A percentile compares a stretch with the other conserved stretches of the same genome.
Conservation (phyloP, 1,140 invertebrate species). For the Solenopsis fugax region DNA sequence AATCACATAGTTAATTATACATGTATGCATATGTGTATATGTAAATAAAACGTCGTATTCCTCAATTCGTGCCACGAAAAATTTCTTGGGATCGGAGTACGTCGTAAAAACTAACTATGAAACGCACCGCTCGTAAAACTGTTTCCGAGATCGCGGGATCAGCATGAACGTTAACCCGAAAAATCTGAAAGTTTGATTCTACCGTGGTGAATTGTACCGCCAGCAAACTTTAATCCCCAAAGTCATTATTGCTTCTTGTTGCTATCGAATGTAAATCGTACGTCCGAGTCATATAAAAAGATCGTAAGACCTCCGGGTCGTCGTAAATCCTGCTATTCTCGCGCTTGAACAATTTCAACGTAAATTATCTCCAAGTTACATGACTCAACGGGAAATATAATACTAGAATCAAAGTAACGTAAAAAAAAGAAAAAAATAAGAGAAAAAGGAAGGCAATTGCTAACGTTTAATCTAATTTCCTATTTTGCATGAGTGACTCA, state of each 20-base stretch:
- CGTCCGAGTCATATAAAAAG: slow-evolving; percentile 48
- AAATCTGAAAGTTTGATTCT: slow-evolving; percentile 50
- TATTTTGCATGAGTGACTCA: neutral
- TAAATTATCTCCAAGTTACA: slow-evolving; percentile 19
- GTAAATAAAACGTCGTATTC: slow-evolving; percentile 29
- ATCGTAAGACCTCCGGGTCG: slow-evolving; percentile 25
- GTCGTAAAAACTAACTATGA: slow-evolving; percentile 58
- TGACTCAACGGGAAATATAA: neutral
- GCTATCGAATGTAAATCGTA: slow-evolving; percentile 51
- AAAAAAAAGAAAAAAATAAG: neutral
- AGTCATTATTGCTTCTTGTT: slow-evolving; percentile 46
- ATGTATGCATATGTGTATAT: no score
- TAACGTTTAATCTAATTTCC: neutral
- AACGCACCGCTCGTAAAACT: slow-evolving; percentile 46
- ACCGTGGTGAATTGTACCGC: slow-evolving; percentile 20
- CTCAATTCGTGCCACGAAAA: slow-evolving; percentile 51
- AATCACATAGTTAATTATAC: no score
- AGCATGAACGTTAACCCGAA: slow-evolving; percentile 43
- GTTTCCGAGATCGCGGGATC: slow-evolving; percentile 43
- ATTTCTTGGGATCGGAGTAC: slow-evolving; percentile 26
- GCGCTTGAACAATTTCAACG: slow-evolving; percentile 41
- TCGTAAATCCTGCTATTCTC: slow-evolving; percentile 44
- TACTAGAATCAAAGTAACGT: neutral
- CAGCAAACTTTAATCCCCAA: slow-evolving; percentile 32
- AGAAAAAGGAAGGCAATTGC: neutral